Percentiles rank a stretch among this genome's conserved stretches.
Conservation (phyloP, 2,888 invertebrate species). For the Philereme transversata region DNA sequence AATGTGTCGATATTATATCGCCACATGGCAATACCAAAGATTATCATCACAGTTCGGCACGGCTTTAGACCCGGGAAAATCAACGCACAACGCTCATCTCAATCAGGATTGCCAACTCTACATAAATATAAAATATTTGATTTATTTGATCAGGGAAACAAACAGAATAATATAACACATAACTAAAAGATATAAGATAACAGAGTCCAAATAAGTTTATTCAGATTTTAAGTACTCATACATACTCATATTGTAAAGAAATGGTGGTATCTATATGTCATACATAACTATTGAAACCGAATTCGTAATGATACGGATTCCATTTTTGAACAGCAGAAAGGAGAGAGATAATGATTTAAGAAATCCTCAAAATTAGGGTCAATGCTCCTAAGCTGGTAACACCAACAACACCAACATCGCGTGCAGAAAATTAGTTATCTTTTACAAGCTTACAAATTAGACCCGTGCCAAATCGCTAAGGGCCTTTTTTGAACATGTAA, state of each 20-base stretch:
- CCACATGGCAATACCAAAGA: slow-evolving; percentile 2
- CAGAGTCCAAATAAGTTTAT: too few species aligned
- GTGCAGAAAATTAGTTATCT: slow-evolving; percentile 55
- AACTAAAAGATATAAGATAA: too few species aligned
- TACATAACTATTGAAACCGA: too few species aligned
- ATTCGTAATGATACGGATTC: too few species aligned
- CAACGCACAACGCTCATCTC: slow-evolving; percentile 5
- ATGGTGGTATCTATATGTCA: too few species aligned
- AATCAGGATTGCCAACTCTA: slow-evolving; percentile 4
- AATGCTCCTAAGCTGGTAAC: slow-evolving; percentile 4
- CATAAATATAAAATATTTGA: neutral
- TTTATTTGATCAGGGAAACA: too few species aligned
- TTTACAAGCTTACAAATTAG: slow-evolving; percentile 44
- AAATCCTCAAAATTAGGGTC: too few species aligned
- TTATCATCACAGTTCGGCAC: slow-evolving; percentile 4
- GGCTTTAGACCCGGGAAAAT: slow-evolving; percentile 6
- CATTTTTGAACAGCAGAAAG: too few species aligned
- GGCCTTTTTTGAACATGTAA: slow-evolving; percentile 27
- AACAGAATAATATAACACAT: too few species aligned
- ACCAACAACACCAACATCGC: slow-evolving; percentile 37
- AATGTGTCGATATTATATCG: neutral
- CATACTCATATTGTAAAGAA: too few species aligned
- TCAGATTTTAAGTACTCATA: too few species aligned
- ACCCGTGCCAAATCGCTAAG: slow-evolving; percentile 51
- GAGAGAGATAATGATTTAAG: too few species aligned